Evolutionary conservation across 2,888 invertebrate genomes (phyloP).

Genomic region (Acronicta aceris): DNA sequence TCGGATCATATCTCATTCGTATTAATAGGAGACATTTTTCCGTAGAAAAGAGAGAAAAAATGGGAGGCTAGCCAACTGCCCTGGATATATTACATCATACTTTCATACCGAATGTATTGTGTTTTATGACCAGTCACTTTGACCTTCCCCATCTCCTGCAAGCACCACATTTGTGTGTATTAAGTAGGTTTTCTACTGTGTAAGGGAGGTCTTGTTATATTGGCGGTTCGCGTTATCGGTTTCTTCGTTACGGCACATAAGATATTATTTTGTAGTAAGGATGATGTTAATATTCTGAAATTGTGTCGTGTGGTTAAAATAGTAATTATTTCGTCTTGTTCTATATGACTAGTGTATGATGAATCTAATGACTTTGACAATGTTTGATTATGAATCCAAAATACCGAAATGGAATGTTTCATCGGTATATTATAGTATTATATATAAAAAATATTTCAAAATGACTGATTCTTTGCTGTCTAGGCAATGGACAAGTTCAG

Average conservation of each 20-base stretch:
- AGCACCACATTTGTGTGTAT: background rate
- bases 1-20: slow-evolving; percentile 67
- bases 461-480: too few species aligned
- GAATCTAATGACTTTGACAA: too few species aligned
- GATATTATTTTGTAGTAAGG: slow-evolving; percentile 56
- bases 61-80: slow-evolving; percentile 59
- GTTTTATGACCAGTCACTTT: slow-evolving; percentile 51
- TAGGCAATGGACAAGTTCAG: too few species aligned
- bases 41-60: slow-evolving; percentile 56
- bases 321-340: background rate
- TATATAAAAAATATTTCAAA: too few species aligned
- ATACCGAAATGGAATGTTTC: too few species aligned
- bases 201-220: slow-evolving; percentile 12
- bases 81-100: slow-evolving; percentile 62
- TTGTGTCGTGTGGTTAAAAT: slow-evolving; percentile 12
- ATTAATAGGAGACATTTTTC: slow-evolving; percentile 72
- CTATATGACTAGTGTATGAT: background rate
- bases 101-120: slow-evolving; percentile 69
- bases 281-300: slow-evolving; percentile 46
- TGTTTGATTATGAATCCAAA: too few species aligned
- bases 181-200: slow-evolving; percentile 10
- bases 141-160: slow-evolving; percentile 31
- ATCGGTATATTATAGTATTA: too few species aligned
- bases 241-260: slow-evolving; percentile 63
- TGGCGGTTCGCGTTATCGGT: slow-evolving; percentile 46